Evolutionary conservation across 2,113 vertebrate genomes (phyloP).

Genomic region (Hypanus sabinus): DNA sequence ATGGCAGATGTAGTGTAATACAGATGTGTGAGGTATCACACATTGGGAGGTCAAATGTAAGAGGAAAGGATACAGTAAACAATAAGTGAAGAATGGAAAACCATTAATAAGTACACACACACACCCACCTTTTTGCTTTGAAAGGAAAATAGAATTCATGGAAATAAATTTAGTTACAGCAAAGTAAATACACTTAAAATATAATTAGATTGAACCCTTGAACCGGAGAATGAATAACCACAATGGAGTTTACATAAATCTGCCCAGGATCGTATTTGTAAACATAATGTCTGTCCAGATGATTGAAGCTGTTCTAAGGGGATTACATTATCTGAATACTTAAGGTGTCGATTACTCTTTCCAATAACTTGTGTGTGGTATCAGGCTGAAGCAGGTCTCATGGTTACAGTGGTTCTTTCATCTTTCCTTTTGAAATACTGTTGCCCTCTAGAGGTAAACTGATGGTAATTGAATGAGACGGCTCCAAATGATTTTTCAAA

Average conservation of each 20-base stretch:
- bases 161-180: neutral
- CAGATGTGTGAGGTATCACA: too few species aligned
- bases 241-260: neutral
- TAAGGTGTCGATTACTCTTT: neutral
- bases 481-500: neutral
- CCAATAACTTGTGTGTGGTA: neutral
- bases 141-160: neutral
- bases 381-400: neutral
- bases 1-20: too few species aligned
- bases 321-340: slow-evolving; percentile 21
- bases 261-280: neutral
- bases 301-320: neutral
- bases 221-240: neutral
- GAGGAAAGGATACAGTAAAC: neutral
- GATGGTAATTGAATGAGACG: neutral
- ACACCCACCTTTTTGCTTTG: neutral
- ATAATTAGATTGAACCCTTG: neutral
- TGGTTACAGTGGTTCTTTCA: neutral
- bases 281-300: neutral
- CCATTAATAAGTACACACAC: neutral
- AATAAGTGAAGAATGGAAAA: neutral
- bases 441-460: neutral
- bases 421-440: neutral
- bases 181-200: neutral
- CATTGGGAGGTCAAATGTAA: too few species aligned